Conservation (phyloP, 2,113 vertebrate species). For the Chaenogobius annularis region DNA sequence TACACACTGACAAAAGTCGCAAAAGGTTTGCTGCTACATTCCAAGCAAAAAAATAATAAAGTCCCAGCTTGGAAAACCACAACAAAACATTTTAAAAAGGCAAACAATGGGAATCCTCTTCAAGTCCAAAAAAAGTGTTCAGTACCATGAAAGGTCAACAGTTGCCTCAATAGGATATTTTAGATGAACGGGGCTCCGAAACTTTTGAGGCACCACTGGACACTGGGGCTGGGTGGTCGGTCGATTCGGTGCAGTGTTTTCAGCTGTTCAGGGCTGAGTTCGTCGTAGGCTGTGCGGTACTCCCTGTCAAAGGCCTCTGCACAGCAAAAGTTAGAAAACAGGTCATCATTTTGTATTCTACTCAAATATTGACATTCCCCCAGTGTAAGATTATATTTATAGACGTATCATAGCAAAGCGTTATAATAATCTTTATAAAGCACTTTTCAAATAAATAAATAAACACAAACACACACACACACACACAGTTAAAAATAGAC, state of each 20-base stretch:
- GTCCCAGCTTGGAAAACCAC: too few relatives aligned
- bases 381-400: too few relatives aligned
- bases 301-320: constrained; percentile 95
- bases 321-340: background rate
- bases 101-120: constrained; percentile 22
- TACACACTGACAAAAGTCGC: constrained; percentile 31
- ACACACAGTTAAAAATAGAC: too few relatives aligned
- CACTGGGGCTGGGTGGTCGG: constrained; percentile 78
- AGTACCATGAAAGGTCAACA: constrained; percentile 58
- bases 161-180: constrained; percentile 21
- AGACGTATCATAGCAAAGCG: too few relatives aligned
- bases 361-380: too few relatives aligned
- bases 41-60: constrained; percentile 18
- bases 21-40: constrained; percentile 19
- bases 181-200: constrained; percentile 90
- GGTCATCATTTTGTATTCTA: background rate
- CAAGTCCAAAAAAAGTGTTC: constrained; percentile 16
- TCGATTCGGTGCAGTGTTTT: constrained; percentile 86
- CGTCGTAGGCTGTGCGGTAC: constrained; percentile 84
- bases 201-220: constrained; percentile 89
- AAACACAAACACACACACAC: too few relatives aligned
- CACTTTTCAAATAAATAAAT: too few relatives aligned
- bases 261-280: constrained; percentile 82
- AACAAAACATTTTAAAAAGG: constrained; percentile 12
- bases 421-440: too few relatives aligned